phyloP scores from a whole-genome alignment of 2,888 invertebrate genomes.

The Chrysolina haemoptera region DNA sequence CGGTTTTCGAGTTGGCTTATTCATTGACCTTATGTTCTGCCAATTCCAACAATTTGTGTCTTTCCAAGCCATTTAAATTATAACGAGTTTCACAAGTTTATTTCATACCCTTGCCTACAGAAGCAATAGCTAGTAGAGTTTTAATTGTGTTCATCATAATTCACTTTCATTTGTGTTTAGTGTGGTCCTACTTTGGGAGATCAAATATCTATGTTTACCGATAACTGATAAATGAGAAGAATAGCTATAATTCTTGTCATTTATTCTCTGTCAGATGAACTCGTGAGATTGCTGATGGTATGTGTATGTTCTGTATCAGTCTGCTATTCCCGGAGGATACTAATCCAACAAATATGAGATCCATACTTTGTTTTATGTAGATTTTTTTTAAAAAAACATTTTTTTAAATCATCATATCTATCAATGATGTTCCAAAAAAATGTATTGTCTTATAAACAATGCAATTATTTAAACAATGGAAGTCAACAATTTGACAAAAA shows the following conservation, averaged over 20 bases:
- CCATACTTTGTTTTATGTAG: too few relatives aligned
- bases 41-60: background rate
- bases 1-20: background rate
- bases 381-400: too few relatives aligned
- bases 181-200: background rate
- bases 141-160: background rate
- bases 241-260: background rate
- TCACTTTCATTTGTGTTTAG: background rate
- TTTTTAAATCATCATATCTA: too few relatives aligned
- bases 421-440: too few relatives aligned
- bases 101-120: background rate
- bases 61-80: background rate
- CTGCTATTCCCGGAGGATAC: too few relatives aligned
- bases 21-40: background rate
- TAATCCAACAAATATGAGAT: too few relatives aligned
- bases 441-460: too few relatives aligned
- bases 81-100: background rate
- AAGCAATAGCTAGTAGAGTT: background rate
- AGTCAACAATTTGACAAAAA: too few relatives aligned
- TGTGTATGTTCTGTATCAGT: too few relatives aligned
- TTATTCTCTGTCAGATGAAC: background rate
- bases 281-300: too few relatives aligned
- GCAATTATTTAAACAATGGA: too few relatives aligned
- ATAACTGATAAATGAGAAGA: too few relatives aligned
- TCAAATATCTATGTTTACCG: background rate